Evolutionary conservation across 92 coral and sea anemone species (phyloP).

Genomic region (Zoanthus solanderi): DNA sequence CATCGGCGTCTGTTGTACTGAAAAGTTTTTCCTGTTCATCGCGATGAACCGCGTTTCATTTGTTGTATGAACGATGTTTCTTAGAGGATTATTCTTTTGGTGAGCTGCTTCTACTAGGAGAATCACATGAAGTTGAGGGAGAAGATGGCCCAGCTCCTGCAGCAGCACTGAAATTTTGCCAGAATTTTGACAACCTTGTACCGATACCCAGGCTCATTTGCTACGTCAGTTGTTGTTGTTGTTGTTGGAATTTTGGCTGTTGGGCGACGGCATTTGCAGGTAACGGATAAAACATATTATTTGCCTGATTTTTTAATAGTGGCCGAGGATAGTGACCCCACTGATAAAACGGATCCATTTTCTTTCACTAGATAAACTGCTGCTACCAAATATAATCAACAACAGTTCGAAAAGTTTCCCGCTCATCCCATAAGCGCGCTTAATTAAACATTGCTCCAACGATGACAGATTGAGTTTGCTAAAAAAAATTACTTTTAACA

Average conservation of each 20-base stretch:
- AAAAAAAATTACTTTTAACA: too few species aligned
- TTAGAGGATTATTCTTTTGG: not conserved
- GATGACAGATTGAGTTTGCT: too few species aligned
- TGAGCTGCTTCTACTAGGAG: not conserved
- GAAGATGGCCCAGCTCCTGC: not conserved
- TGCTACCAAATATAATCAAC: not conserved
- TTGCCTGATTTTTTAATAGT: not conserved
- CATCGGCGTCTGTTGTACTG: too few species aligned
- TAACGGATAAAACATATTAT: not conserved
- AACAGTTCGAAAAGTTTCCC: not conserved
- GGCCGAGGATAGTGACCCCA: not conserved
- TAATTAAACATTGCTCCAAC: too few species aligned
- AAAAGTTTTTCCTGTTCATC: slow-evolving; percentile 28
- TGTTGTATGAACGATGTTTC: slow-evolving; percentile 37
- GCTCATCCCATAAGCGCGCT: not conserved
- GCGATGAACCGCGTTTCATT: too few species aligned
- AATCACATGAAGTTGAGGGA: not conserved
- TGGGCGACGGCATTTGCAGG: too few species aligned
- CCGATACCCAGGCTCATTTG: too few species aligned
- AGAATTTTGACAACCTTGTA: too few species aligned
- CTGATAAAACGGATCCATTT: not conserved
- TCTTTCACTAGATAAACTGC: not conserved
- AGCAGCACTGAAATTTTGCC: not conserved
- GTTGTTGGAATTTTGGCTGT: too few species aligned
- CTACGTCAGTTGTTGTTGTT: too few species aligned